phyloP scores from a whole-genome alignment of 2,113 vertebrate genomes.

The Nanger granti region DNA sequence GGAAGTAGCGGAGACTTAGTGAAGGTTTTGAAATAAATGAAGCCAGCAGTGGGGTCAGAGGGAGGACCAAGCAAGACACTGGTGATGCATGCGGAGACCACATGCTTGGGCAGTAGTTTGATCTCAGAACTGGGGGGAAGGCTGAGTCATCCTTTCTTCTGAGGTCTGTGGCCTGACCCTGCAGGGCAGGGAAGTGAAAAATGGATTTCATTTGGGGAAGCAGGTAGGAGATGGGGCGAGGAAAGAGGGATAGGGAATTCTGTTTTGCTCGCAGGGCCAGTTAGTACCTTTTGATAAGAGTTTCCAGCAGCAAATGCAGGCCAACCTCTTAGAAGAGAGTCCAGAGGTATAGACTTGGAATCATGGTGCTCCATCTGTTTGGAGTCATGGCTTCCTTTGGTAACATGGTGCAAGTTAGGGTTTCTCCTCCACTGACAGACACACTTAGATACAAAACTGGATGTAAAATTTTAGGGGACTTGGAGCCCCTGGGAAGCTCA shows the following conservation, averaged over 20 bases:
- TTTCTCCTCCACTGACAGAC: not conserved
- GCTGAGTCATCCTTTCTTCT: not conserved
- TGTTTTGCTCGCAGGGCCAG: not conserved
- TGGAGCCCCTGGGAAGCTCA: not conserved
- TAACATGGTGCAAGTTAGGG: not conserved
- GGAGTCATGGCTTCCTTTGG: not conserved
- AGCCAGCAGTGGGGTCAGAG: not conserved
- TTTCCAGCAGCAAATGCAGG: not conserved
- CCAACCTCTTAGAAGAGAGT: not conserved
- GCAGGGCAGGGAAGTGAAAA: not conserved
- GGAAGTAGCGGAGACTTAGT: not conserved
- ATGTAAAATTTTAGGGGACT: not conserved
- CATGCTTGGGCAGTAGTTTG: not conserved
- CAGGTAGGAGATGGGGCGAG: not conserved
- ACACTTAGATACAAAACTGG: not conserved
- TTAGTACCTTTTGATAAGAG: not conserved
- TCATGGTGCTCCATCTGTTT: not conserved
- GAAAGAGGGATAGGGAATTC: not conserved
- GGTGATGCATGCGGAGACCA: not conserved
- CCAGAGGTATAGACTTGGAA: not conserved
- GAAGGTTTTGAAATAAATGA: not conserved
- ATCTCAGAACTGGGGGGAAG: not conserved
- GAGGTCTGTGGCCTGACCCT: not conserved
- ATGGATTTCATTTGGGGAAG: not conserved
- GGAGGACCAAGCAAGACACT: not conserved